These are phyloP conservation scores for Macrocentrus cingulum DNA, from an alignment of 1,140 invertebrate species.

Conservation along the genomic window DNA sequence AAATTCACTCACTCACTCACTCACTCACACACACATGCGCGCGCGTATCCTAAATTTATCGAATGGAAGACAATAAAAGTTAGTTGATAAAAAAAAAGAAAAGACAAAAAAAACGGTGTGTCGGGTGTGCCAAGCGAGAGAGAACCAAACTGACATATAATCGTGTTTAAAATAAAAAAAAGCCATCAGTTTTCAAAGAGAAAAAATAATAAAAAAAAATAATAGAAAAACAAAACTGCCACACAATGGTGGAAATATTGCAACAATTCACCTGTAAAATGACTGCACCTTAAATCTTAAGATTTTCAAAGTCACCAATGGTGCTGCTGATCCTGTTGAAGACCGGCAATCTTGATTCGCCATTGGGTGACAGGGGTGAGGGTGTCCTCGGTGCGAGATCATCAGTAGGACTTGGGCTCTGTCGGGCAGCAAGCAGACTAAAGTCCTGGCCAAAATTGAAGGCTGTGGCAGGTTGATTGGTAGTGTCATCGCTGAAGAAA, in stretches of 20 bases:
- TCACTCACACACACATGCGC: conserved; percentile 19
- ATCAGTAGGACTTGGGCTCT: conserved; percentile 44
- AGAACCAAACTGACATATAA: conserved; percentile 3
- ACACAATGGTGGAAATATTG: conserved; percentile 47
- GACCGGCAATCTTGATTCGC: conserved; percentile 64
- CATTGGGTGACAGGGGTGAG: conserved; percentile 52
- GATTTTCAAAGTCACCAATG: conserved; percentile 62
- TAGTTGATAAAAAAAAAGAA: conserved; percentile 19
- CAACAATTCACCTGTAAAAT: conserved; percentile 44
- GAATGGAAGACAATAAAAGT: conserved; percentile 47
- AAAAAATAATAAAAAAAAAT: conserved; percentile 26
- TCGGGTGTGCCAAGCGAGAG: too few relatives aligned
- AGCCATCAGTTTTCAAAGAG: too few relatives aligned
- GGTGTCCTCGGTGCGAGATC: conserved; percentile 54
- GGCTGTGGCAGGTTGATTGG: conserved; percentile 48
- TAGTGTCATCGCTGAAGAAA: conserved; percentile 68
- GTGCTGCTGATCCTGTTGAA: conserved; percentile 72
- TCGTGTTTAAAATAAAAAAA: conserved; percentile 28
- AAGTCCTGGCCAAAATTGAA: conserved; percentile 53
- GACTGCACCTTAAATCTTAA: conserved; percentile 57
- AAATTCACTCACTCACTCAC: conserved; percentile 5
- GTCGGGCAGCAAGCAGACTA: conserved; percentile 44
- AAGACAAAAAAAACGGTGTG: too few relatives aligned
- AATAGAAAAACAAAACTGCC: conserved; percentile 25
- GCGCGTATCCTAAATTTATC: conserved; percentile 23